A percentile compares a stretch with the other conserved stretches of the same genome.
Conservation (phyloP, 1,140 invertebrate species). For the Nasonia vitripennis region DNA sequence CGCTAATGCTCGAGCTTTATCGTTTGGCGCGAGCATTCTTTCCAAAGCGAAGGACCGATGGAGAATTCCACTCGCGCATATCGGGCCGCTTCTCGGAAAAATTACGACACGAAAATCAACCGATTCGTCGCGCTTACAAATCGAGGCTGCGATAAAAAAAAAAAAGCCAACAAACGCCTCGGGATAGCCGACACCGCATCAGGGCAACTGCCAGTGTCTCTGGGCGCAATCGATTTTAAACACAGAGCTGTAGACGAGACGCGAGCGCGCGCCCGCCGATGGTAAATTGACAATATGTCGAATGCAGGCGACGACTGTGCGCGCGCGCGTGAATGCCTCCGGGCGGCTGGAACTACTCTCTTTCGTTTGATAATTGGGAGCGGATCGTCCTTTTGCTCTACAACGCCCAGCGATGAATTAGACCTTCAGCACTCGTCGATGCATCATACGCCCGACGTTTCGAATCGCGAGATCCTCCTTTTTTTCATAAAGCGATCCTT, state of each 20-base stretch:
- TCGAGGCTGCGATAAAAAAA: not conserved
- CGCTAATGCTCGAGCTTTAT: too few relatives aligned
- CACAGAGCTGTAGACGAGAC: conserved; percentile 21
- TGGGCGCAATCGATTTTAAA: conserved; percentile 49
- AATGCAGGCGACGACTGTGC: conserved; percentile 64
- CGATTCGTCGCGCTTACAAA: too few relatives aligned
- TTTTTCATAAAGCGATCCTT: too few relatives aligned
- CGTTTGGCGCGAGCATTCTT: too few relatives aligned
- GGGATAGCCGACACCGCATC: not conserved
- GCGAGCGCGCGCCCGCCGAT: not conserved
- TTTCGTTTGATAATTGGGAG: conserved; percentile 46
- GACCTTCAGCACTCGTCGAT: conserved; percentile 55
- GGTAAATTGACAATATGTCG: conserved; percentile 72
- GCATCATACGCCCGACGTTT: too few relatives aligned
- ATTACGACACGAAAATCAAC: too few relatives aligned
- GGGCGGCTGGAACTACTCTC: conserved; percentile 65
- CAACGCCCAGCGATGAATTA: too few relatives aligned
- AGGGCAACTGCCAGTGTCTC: conserved; percentile 2
- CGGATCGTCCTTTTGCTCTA: not conserved
- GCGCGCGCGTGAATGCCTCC: conserved; percentile 61
- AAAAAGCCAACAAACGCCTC: not conserved
- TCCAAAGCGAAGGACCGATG: too few relatives aligned
- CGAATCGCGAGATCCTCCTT: too few relatives aligned
- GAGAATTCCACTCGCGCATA: too few relatives aligned
- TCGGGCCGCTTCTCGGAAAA: too few relatives aligned